Percentiles rank a stretch among this genome's conserved stretches.
These are phyloP conservation scores for Poecilia picta DNA, from an alignment of 2,797 vertebrate genomes.

Conservation along the genomic window DNA sequence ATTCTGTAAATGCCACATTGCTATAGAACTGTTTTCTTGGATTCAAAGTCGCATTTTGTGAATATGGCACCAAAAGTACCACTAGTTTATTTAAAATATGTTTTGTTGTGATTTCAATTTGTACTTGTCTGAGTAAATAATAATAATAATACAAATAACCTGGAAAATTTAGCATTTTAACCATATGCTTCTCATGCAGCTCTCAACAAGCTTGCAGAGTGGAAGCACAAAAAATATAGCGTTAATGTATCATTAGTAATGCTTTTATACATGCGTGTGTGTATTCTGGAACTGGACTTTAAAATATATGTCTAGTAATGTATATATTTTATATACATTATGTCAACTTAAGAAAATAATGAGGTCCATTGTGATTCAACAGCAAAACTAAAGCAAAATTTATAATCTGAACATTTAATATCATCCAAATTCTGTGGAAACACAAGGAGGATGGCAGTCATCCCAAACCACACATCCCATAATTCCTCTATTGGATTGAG, in stretches of 20 bases:
- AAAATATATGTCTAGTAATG: not conserved
- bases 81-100: not conserved
- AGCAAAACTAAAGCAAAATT: not conserved
- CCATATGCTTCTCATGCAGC: not conserved
- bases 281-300: not conserved
- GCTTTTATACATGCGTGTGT: not conserved
- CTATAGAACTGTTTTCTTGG: not conserved
- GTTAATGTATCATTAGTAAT: not conserved
- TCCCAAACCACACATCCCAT: constrained; percentile 44
- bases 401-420: not conserved
- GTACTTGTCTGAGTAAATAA: not conserved
- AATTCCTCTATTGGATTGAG: not conserved
- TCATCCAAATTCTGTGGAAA: not conserved
- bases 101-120: not conserved
- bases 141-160: too few species aligned
- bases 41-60: not conserved
- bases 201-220: not conserved
- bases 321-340: not conserved
- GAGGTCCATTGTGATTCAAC: not conserved
- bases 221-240: not conserved
- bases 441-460: constrained; percentile 34
- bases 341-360: not conserved
- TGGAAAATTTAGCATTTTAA: not conserved
- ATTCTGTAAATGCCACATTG: not conserved
- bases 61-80: not conserved